Evolutionary conservation across 1,140 invertebrate species (phyloP).

Genomic region (Phymorhynchus buccinoides): DNA sequence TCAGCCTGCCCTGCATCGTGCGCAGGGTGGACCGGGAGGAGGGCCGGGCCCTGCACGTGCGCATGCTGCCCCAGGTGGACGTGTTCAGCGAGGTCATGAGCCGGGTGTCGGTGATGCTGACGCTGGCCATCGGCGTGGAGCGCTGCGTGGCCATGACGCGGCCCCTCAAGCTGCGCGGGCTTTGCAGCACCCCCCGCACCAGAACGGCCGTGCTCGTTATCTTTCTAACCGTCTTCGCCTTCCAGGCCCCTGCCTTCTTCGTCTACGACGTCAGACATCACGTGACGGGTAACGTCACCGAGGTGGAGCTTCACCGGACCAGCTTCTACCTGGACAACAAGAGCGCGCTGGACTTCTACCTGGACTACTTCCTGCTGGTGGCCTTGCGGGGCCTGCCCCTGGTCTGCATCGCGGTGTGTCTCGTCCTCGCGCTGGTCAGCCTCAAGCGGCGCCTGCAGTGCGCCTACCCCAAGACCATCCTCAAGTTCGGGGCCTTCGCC

Average conservation of each 20-base stretch:
- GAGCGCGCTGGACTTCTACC: slow-evolving; percentile 20
- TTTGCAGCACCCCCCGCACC: slow-evolving; percentile 5
- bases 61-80: slow-evolving; percentile 31
- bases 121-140: slow-evolving; percentile 28
- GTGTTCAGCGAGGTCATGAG: slow-evolving; percentile 29
- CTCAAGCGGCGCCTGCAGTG: slow-evolving; percentile 24
- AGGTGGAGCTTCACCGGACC: not conserved
- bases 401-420: slow-evolving; percentile 22
- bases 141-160: slow-evolving; percentile 32
- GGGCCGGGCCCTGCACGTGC: not conserved
- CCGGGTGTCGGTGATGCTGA: slow-evolving; percentile 28
- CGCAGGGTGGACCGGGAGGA: not conserved
- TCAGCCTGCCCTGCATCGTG: slow-evolving; percentile 24
- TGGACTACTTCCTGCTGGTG: slow-evolving; percentile 17
- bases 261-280: not conserved
- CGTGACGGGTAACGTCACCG: slow-evolving; percentile 8
- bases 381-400: slow-evolving; percentile 5
- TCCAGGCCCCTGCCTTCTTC: slow-evolving; percentile 25
- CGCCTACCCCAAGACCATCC: not conserved
- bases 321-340: slow-evolving; percentile 25
- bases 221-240: not conserved
- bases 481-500: not conserved
- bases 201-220: not conserved
- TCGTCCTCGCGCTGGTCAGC: slow-evolving; percentile 27
- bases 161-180: slow-evolving; percentile 28